These are phyloP conservation scores for Leptinotarsa undecemlineata DNA, from an alignment of 1,140 invertebrate species.

Conservation along the genomic window DNA sequence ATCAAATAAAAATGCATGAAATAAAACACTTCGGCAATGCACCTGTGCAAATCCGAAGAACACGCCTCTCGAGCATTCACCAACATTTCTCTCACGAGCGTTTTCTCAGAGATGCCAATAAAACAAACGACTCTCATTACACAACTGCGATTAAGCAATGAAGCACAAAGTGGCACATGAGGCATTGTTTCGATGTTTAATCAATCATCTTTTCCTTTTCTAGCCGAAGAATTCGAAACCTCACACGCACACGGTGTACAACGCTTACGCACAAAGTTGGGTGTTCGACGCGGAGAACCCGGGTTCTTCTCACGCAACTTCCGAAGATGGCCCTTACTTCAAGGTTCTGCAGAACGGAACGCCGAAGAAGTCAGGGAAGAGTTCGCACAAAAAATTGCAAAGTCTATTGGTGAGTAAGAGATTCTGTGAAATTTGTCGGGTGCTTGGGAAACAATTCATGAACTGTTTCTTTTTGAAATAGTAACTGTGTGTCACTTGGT, in stretches of 20 bases:
- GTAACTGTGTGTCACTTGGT: no score
- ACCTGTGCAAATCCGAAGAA: no score
- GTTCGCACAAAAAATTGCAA: slow-evolving; percentile 28
- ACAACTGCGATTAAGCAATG: slow-evolving; percentile 21
- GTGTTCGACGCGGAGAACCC: slow-evolving; percentile 53
- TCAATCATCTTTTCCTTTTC: slow-evolving; percentile 23
- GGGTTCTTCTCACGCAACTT: slow-evolving; percentile 38
- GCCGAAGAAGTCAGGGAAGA: slow-evolving; percentile 37
- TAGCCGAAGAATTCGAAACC: slow-evolving; percentile 50
- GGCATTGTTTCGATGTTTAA: not conserved
- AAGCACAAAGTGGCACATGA: slow-evolving; percentile 20
- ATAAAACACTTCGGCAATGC: no score
- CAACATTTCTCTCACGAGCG: not conserved
- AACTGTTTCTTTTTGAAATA: no score
- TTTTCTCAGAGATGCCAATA: not conserved
- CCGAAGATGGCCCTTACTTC: slow-evolving; percentile 43
- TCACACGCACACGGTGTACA: slow-evolving; percentile 50
- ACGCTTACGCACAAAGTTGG: slow-evolving; percentile 58
- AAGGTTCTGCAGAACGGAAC: slow-evolving; percentile 50
- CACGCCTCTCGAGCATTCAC: no score
- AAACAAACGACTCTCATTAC: slow-evolving; percentile 10
- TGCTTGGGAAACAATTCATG: no score
- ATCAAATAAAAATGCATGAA: no score
- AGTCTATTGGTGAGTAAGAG: slow-evolving; percentile 27
- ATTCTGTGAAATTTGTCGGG: not conserved